phyloP scores from a whole-genome alignment of 2,888 invertebrate species.

The Drosophila kuntzei region DNA sequence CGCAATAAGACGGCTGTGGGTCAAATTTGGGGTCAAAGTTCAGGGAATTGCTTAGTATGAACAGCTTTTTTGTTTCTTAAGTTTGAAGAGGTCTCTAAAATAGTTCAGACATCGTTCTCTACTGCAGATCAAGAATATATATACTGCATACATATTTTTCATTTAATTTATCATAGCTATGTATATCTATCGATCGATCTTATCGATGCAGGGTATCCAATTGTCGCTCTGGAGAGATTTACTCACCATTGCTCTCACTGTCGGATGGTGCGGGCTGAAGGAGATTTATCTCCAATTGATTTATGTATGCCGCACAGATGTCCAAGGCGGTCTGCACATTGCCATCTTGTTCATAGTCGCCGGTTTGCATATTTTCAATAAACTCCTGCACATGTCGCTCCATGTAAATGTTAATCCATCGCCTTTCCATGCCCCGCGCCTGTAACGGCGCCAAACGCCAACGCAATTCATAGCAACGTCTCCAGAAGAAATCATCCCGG shows the following conservation, averaged over 20 bases:
- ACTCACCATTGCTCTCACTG: conserved; percentile 75
- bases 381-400: conserved; percentile 85
- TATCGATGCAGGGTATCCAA: conserved; percentile 10
- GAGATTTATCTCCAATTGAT: conserved; percentile 83
- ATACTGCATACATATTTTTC: too few relatives aligned
- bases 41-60: too few relatives aligned
- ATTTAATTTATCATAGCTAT: too few relatives aligned
- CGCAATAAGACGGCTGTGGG: too few relatives aligned
- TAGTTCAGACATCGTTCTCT: too few relatives aligned
- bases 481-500: conserved; percentile 84
- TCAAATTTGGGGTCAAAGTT: too few relatives aligned
- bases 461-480: conserved; percentile 81
- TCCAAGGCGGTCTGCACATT: conserved; percentile 82
- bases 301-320: conserved; percentile 84
- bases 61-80: too few relatives aligned
- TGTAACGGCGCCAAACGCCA: conserved; percentile 76
- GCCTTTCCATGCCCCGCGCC: conserved; percentile 50
- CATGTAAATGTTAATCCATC: conserved; percentile 85
- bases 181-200: too few relatives aligned
- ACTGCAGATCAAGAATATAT: too few relatives aligned
- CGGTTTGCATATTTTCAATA: conserved; percentile 83
- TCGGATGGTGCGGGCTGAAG: conserved; percentile 81
- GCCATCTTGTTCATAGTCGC: conserved; percentile 83
- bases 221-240: not conserved
- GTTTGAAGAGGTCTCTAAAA: too few relatives aligned